Evolutionary conservation across 53 echinoderm and acorn worm genomes (phyloP).

Genomic region (Holothuria scabra): DNA sequence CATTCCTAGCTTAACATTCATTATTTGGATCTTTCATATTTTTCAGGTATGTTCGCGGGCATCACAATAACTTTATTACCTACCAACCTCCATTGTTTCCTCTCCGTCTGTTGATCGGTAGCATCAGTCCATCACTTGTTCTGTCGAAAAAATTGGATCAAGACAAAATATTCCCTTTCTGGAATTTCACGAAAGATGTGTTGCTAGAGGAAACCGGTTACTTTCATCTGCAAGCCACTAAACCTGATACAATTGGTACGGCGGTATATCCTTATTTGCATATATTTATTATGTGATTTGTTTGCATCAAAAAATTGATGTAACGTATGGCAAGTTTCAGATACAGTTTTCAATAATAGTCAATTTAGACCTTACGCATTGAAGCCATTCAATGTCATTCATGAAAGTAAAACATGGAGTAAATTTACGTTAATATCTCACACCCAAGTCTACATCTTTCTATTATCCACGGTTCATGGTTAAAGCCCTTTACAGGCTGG

Average conservation of each 20-base stretch:
- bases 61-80: conserved; percentile 58
- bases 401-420: too few relatives aligned
- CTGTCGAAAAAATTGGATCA: conserved; percentile 61
- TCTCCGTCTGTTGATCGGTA: conserved; percentile 47
- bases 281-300: too few relatives aligned
- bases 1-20: too few relatives aligned
- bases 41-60: conserved; percentile 47
- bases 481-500: too few relatives aligned
- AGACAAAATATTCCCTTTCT: conserved; percentile 62
- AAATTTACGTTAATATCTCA: too few relatives aligned
- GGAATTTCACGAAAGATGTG: conserved; percentile 3
- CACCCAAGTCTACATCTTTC: too few relatives aligned
- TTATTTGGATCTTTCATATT: neutral
- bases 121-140: conserved; percentile 66
- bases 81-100: conserved; percentile 28
- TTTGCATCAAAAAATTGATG: too few relatives aligned
- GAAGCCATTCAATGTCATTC: too few relatives aligned
- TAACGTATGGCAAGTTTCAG: too few relatives aligned
- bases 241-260: conserved; percentile 91
- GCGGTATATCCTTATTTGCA: neutral
- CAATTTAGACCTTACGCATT: too few relatives aligned
- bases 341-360: too few relatives aligned
- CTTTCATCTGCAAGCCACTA: conserved; percentile 90
- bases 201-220: conserved; percentile 73
- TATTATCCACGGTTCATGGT: too few relatives aligned